Conservation (phyloP, 2,797 vertebrate species). For the Hyperoplus immaculatus region DNA sequence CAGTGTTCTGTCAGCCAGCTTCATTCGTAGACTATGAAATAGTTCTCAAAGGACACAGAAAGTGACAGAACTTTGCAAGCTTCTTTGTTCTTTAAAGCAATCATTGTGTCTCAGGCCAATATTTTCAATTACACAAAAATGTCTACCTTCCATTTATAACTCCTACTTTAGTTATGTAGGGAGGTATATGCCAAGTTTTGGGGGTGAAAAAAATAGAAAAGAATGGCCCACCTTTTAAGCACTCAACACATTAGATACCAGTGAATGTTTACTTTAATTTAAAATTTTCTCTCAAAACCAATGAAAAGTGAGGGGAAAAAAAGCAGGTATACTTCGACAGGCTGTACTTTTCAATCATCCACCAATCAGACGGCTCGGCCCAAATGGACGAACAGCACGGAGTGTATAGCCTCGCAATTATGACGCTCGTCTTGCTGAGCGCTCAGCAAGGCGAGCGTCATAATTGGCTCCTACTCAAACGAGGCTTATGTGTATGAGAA, state of each 20-base stretch:
- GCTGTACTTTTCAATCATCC: too few species aligned
- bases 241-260: not conserved
- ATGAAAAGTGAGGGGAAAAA: not conserved
- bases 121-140: not conserved
- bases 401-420: not conserved
- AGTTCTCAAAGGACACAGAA: not conserved
- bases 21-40: not conserved
- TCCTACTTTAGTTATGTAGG: not conserved
- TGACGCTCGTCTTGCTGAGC: too few species aligned
- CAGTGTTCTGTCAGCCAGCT: not conserved
- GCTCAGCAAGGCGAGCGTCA: too few species aligned
- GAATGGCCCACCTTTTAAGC: not conserved
- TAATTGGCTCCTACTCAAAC: too few species aligned
- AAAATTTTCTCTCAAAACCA: not conserved
- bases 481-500: constrained; percentile 14
- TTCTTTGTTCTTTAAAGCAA: not conserved
- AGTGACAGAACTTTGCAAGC: not conserved
- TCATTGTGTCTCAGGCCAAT: not conserved
- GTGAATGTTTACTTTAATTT: not conserved
- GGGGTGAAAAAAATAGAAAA: not conserved
- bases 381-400: constrained; percentile 1
- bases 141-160: not conserved
- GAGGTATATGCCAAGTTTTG: not conserved
- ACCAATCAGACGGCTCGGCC: not conserved
- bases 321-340: not conserved